Evolutionary conservation across 2,797 vertebrate species (phyloP).

Genomic region (Notamacropus eugenii): DNA sequence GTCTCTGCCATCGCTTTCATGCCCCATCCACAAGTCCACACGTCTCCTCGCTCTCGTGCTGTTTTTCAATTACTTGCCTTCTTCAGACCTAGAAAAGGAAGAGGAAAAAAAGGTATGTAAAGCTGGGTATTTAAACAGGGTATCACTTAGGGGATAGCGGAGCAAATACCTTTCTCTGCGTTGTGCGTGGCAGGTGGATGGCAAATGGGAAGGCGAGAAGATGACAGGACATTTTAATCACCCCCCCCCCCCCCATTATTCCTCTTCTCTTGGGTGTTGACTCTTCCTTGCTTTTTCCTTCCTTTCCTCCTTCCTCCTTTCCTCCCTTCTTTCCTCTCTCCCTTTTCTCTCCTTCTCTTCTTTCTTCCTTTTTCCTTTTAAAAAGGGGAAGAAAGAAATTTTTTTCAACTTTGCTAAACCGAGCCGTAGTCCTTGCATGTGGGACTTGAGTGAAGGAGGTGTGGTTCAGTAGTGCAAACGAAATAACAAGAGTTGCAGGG

Average conservation of each 20-base stretch:
- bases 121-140: background rate
- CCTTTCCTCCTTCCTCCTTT: too few species aligned
- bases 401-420: slow-evolving; percentile 36
- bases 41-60: background rate
- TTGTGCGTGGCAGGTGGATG: slow-evolving; percentile 9
- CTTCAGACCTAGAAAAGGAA: too few species aligned
- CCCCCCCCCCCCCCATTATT: background rate
- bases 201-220: background rate
- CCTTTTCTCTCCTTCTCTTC: background rate
- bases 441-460: background rate
- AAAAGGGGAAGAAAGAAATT: slow-evolving; percentile 1
- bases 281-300: background rate
- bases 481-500: background rate
- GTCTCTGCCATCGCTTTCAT: slow-evolving; percentile 71
- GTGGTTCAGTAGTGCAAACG: background rate
- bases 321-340: background rate
- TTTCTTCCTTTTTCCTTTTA: too few species aligned
- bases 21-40: slow-evolving; percentile 52
- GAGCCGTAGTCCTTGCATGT: background rate
- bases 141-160: background rate
- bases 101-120: background rate
- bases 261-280: background rate
- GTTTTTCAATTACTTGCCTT: background rate
- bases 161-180: background rate
- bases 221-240: background rate